Evolutionary conservation across 2,797 vertebrate genomes (phyloP), one percentile per base, ranked within the genome.

Genomic region (Decapterus maruadsi): DNA sequence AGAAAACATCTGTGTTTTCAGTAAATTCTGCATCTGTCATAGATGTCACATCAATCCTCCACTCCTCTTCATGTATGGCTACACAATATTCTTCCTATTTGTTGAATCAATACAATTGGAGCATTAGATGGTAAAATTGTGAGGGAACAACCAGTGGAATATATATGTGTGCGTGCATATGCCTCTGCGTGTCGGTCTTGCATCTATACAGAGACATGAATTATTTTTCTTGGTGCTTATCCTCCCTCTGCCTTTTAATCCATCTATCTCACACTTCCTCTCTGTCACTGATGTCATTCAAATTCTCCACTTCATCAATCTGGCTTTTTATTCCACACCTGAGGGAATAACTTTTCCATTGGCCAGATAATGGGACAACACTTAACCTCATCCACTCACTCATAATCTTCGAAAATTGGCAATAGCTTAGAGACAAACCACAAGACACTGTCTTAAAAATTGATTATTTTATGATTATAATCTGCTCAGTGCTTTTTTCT

Each of bases 1-100:
- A 60, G 75, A 83, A 56, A 74, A 80, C 72, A 87, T 81, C 81
- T 88, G 82, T 31, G 64, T 72, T 76, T 81, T 70, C 45, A 16
- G 13, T 20, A 5, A 83, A 68, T 59, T 55, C 58, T 60, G 50
- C 77, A 71, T 80, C 40, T 80, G 75, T 55, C n/a, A 0, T 78
- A 45, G 68, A 55, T 75, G 77, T 74, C 31, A 2, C 20, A 61
- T 73, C 60, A 81, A 31, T 67, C 29, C 7, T 20, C 54, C 60
- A 81, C 22, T 67, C 29, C 7, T 20, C 54, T 48, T 38, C 56
- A 34, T 19, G 42, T 40, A 62, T 38, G 7, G 34, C 34, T 36
- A 36, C 34, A 59, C 14, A 31, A n/a, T 45, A 14, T 43, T 43
- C 4, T 45, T 43, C 67, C 31, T 10, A n/a, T 67, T 4, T 53